phyloP scores from a whole-genome alignment of 2,888 invertebrate genomes.

The Ryuthela nishihirai region DNA sequence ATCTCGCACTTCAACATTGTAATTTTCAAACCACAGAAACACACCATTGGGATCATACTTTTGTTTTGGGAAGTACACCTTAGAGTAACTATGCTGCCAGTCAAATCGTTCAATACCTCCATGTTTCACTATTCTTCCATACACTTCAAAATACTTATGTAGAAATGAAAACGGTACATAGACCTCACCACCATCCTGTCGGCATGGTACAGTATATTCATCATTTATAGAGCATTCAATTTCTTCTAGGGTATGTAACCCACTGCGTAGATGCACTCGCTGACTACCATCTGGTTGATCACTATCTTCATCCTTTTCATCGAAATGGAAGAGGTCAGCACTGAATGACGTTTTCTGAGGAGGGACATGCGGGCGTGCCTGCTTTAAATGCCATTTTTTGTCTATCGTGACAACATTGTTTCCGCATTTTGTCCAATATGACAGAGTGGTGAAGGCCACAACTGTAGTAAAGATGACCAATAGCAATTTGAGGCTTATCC shows the following conservation, averaged over 20 bases:
- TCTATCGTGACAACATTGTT: neutral
- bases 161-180: conserved; percentile 89
- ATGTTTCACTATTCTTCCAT: conserved; percentile 72
- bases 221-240: conserved; percentile 76
- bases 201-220: conserved; percentile 73
- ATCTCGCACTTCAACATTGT: conserved; percentile 94
- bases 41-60: conserved; percentile 85
- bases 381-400: conserved; percentile 7
- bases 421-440: conserved; percentile 28
- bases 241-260: conserved; percentile 11
- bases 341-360: neutral
- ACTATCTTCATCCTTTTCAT: conserved; percentile 10
- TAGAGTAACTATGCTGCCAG: conserved; percentile 92
- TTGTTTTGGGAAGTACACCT: conserved; percentile 80
- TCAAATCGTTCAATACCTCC: conserved; percentile 74
- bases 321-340: conserved; percentile 17
- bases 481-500: conserved; percentile 29
- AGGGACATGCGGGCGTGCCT: conserved; percentile 1
- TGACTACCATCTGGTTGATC: conserved; percentile 5
- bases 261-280: conserved; percentile 7
- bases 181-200: conserved; percentile 72
- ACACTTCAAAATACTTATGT: conserved; percentile 89
- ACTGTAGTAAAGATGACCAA: conserved; percentile 20
- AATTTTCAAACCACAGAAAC: conserved; percentile 96
- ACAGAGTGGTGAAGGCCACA: conserved; percentile 12